Evolutionary conservation across 2,888 invertebrate genomes (phyloP), one percentile per base, ranked within the genome.

Genomic region (Drosophila recens): DNA sequence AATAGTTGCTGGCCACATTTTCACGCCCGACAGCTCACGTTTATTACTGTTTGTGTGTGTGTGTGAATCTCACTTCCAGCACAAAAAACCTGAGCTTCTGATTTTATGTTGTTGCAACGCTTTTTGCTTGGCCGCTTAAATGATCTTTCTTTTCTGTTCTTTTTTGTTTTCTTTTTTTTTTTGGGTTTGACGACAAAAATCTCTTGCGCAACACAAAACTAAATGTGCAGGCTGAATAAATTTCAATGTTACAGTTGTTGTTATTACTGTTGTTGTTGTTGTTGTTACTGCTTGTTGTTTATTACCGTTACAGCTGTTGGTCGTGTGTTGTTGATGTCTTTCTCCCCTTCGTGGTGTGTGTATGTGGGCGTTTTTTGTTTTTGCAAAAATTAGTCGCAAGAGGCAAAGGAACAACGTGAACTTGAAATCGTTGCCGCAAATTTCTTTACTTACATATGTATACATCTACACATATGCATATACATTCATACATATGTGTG

Each of bases 221-320:
- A 53, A 38, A 61, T 20, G 34, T 52, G 48, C 51, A 46, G 59
- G 46, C 62, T 49, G 27, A 51, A 74, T 46, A 69, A 59, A 51
- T 72, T 62, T 77, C 77, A 57, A 67, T 66, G 70, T 23, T 36
- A 9, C 34, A 56, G 52, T 45, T 54, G 46, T 27, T 64, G 17
- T 15, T 45, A 67, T 46, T 66, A 27, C 23, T 27, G 36, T 54
- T 58, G 62, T 63, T 66, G 59, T 67, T 79, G 56, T 43, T 66
- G 54, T 27, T 61, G 72, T 59, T 67, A 62, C 38, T 81, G 75
- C 72, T 70, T 74, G 71, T 88, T 88, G 89, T 86, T 85, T 85
- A 83, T 86, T 79, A 86, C 87, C 74, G 77, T 75, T 79, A 77
- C 87, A 85, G 83, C 83, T 88, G 88, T 75, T 86, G 73, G 86